A percentile compares a stretch with the other conserved stretches of the same genome.
phyloP scores from a whole-genome alignment of 2,888 invertebrate genomes.

The Shargacucullia verbasci region DNA sequence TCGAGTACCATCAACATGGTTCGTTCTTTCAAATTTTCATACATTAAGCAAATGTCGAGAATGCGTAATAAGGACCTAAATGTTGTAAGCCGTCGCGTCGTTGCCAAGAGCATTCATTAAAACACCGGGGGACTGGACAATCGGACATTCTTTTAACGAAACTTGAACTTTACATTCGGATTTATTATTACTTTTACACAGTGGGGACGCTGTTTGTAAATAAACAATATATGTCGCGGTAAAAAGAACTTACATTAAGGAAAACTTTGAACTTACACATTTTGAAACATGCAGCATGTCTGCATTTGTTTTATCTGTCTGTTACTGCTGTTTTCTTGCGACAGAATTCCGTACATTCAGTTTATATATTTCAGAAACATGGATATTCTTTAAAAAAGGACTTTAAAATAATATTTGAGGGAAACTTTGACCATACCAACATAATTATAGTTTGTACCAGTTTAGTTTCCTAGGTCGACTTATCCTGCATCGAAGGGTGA shows the following conservation, averaged over 20 bases:
- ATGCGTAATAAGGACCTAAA: conserved; percentile 86
- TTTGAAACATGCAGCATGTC: conserved; percentile 30
- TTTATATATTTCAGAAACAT: background rate
- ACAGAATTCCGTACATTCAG: conserved; percentile 13
- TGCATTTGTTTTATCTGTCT: conserved; percentile 30
- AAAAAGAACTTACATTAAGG: conserved; percentile 24
- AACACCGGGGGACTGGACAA: conserved; percentile 74
- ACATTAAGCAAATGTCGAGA: conserved; percentile 88
- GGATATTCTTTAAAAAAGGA: no score
- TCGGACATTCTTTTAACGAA: conserved; percentile 65
- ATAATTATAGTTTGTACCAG: background rate
- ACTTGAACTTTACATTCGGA: conserved; percentile 47
- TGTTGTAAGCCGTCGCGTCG: conserved; percentile 78
- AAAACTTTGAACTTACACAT: conserved; percentile 33
- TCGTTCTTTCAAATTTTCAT: conserved; percentile 88
- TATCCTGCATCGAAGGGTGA: no score
- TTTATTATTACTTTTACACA: conserved; percentile 41
- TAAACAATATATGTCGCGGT: conserved; percentile 39
- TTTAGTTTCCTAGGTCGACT: no score
- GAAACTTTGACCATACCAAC: no score
- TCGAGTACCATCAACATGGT: conserved; percentile 88
- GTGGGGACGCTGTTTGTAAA: conserved; percentile 28
- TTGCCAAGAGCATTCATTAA: conserved; percentile 78
- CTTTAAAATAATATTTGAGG: no score
- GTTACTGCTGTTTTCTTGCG: conserved; percentile 13